Conservation (phyloP, 92 coral and sea anemone species). For the Epizoanthus illoricatus region DNA sequence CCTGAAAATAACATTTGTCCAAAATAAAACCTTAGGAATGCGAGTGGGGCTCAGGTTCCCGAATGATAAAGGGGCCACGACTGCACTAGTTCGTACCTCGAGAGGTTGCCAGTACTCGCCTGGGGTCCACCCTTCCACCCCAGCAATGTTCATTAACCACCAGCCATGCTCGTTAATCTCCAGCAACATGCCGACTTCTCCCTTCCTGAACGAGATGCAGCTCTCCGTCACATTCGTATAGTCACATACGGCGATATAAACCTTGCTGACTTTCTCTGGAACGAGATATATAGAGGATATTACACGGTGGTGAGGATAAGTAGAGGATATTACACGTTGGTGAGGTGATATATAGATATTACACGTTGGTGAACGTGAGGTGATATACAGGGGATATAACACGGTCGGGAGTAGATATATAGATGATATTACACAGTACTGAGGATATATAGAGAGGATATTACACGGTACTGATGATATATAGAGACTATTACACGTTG, state of each 20-base stretch:
- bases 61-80: too few relatives aligned
- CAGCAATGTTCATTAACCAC: slow-evolving; percentile 80
- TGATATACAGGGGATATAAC: too few relatives aligned
- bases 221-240: slow-evolving; percentile 56
- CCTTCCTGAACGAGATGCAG: slow-evolving; percentile 62
- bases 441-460: too few relatives aligned
- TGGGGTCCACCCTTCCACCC: slow-evolving; percentile 79
- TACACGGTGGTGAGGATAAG: not conserved
- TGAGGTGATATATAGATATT: too few relatives aligned
- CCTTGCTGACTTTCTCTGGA: slow-evolving; percentile 46
- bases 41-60: too few relatives aligned
- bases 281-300: not conserved
- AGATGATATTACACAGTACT: too few relatives aligned
- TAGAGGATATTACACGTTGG: not conserved
- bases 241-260: slow-evolving; percentile 57
- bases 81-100: slow-evolving; percentile 33
- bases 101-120: slow-evolving; percentile 60
- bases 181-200: slow-evolving; percentile 63
- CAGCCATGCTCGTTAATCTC: slow-evolving; percentile 59
- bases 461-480: too few relatives aligned
- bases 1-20: too few relatives aligned
- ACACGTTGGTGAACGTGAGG: too few relatives aligned
- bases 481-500: too few relatives aligned
- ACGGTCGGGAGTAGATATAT: too few relatives aligned
- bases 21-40: too few relatives aligned